Evolutionary conservation across 2,888 invertebrate species (phyloP), one percentile per base, ranked within the genome.

Genomic region (Nomada fucata): DNA sequence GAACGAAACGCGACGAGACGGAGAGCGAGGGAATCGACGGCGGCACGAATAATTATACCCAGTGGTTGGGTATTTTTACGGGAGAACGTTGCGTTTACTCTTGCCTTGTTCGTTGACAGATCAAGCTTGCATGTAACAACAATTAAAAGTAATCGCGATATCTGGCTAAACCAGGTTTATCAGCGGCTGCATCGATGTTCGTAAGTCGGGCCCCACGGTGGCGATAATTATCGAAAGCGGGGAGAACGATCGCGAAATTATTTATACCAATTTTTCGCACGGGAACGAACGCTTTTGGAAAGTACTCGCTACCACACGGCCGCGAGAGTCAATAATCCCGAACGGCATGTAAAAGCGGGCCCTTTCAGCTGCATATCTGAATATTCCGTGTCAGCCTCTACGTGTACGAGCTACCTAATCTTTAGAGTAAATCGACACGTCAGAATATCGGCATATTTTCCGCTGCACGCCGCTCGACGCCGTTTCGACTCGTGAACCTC

Each of bases 361-460:
- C 52, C 57, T 80, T 78, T 71, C 61, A 63, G 44, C 79, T 61
- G 65, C 75, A 63, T 68, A 72, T 59, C 80, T 68, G 80, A 80
- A 78, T 80, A 78, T 77, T 80, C 72, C 78, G 67, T 64, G 72
- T 65, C 73, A 64, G 73, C 42, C 57, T 69, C 73, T 68, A 69
- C 74, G 68, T 79, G 69, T 74, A 74, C 79, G 59, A 69, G 53
- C 79, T 26, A 29, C 61, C 74, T 81, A 81, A 81, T 81, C 81
- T 81, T 79, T 69, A 72, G 74, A 69, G 81, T 36, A 79, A 79
- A 81, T 81, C 81, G 74, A 79, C 81, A 81, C 79, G 81, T 81
- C 79, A 81, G 81, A 81, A 79, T 78, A 74, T 81, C 74, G 64
- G 69, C 59, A 53, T 79, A 79, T 78, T 80, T 80, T 68, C 78